Base-by-base conservation (phyloP, 2,888 invertebrate genomes). In the Polyommatus icarus region DNA sequence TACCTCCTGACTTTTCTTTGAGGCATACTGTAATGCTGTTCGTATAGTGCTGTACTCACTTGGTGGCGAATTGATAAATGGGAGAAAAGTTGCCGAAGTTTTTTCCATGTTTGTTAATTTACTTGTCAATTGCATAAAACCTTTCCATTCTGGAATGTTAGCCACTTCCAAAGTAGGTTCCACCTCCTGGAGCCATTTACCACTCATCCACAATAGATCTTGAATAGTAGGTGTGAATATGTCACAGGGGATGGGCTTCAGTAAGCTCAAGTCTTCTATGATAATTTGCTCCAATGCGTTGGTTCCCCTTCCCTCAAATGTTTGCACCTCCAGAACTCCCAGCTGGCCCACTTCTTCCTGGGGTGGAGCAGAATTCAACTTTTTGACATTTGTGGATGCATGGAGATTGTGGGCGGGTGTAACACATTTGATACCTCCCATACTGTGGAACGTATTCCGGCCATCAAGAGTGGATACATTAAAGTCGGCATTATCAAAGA, bases 21-120 rank as follows among this genome's bases (percentile, higher is more conserved):
- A 78, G 79, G 79, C 77, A 36, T 82, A 73, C 72, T 80, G 77
- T 71, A 88, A 81, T 80, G 84, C 79, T 59, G 87, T 86, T 78
- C 82, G 82, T 81, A 86, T 84, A 8, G 86, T 87, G 79, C 84
- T 61, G 46, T 79, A 80, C 77, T 83, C 81, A 80, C 83, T 84
- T 67, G 84, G 82, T 61, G 84, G 84, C 24, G 24, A 29, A 18
- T 29, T 76, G 12, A 76, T 76, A 54, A 76, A 76, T 15, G 54
- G 85, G n/a, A 59, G n/a, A 59, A n/a, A n/a, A n/a, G n/a, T 59
- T n/a, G 20, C 57, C n/a, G 57, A n/a, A 20, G n/a, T 59, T 59
- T 59, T 59, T n/a, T 54, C 54, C 54, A 54, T 54, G 54, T 54
- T 54, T 54, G 54, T 54, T 54, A 54, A 54, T 54, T 54, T 54